These are phyloP conservation scores for Centrocercus urophasianus DNA, from an alignment of 2,113 vertebrate species.

Conservation along the genomic window DNA sequence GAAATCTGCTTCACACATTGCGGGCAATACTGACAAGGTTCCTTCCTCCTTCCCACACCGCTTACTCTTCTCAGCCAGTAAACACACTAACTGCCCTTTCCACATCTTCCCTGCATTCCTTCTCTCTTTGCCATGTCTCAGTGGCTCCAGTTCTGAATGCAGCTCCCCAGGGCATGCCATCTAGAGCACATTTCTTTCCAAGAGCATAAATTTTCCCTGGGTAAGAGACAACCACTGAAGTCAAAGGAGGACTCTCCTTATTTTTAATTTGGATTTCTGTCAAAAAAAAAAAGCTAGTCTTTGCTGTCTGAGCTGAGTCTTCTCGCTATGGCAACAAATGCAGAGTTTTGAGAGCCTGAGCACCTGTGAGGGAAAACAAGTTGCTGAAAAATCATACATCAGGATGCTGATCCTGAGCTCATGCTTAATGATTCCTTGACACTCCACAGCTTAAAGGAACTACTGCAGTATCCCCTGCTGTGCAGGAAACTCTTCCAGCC, in stretches of 20 bases:
- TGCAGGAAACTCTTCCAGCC: not conserved
- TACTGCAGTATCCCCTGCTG: not conserved
- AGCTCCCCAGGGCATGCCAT: not conserved
- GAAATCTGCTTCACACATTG: not conserved
- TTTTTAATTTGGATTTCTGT: not conserved
- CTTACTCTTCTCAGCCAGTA: not conserved
- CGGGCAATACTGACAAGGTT: fast-evolving
- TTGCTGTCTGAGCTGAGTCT: not conserved
- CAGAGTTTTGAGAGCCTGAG: not conserved
- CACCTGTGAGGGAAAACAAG: not conserved
- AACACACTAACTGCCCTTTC: not conserved
- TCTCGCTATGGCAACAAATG: slow-evolving; percentile 31
- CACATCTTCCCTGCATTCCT: not conserved
- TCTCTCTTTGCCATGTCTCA: not conserved
- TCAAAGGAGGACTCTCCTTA: not conserved
- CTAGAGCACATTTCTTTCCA: not conserved
- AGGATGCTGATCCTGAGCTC: fast-evolving
- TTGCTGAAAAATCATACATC: fast-evolving
- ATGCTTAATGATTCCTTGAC: fast-evolving
- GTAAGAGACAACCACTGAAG: not conserved
- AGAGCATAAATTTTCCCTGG: not conserved
- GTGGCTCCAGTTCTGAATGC: not conserved
- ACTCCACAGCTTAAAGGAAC: not conserved
- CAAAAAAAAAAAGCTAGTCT: not conserved
- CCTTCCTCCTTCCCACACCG: not conserved